These are phyloP conservation scores for Neodiprion fabricii DNA, from an alignment of 1,140 invertebrate species.

Conservation along the genomic window DNA sequence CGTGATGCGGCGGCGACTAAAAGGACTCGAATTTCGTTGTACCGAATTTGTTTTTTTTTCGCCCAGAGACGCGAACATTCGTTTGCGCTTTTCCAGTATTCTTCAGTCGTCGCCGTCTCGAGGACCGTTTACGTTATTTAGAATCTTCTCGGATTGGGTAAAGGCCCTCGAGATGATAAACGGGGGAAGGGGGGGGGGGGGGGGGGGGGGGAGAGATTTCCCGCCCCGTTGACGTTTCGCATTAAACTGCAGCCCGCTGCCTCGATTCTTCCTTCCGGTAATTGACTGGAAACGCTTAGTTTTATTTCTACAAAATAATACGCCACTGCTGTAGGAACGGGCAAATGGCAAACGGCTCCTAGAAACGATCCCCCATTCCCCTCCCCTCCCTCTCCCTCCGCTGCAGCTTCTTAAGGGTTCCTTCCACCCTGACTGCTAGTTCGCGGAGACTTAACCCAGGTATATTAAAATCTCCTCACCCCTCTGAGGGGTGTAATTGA, in stretches of 20 bases:
- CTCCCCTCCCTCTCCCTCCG: neutral
- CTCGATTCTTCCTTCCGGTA: constrained; percentile 40
- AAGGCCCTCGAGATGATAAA: constrained; percentile 9
- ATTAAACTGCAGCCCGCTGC: constrained; percentile 15
- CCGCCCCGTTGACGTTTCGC: constrained; percentile 17
- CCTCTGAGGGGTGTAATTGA: neutral
- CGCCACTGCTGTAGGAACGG: neutral
- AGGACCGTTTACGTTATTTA: neutral
- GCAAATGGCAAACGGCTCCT: neutral
- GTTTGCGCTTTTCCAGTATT: constrained; percentile 27
- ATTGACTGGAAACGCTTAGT: constrained; percentile 51
- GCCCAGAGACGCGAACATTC: constrained; percentile 20
- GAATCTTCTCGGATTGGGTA: neutral
- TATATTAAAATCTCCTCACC: neutral
- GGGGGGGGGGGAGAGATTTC: neutral
- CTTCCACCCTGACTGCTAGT: neutral
- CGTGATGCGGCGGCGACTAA: neutral
- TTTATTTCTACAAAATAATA: constrained; percentile 36
- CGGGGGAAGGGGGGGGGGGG: too few relatives aligned
- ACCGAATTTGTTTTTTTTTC: constrained; percentile 25
- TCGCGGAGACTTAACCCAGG: neutral
- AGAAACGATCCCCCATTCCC: constrained; percentile 23
- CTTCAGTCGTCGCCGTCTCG: constrained; percentile 31
- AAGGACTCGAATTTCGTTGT: neutral
- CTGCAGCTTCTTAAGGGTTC: neutral